Conservation (phyloP, 2,888 invertebrate species). For the Coecobrya sp. region DNA sequence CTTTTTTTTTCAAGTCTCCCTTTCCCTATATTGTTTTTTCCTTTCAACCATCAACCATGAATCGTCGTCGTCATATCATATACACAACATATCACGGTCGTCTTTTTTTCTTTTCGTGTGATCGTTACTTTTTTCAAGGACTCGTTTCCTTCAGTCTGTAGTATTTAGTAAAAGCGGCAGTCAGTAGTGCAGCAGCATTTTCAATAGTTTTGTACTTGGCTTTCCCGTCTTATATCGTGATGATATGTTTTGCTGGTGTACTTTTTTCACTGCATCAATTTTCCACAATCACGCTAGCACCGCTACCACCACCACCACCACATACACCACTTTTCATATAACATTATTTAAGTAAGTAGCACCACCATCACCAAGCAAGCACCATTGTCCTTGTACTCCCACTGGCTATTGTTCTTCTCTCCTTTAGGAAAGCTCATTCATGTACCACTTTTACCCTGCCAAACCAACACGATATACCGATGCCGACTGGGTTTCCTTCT, state of each 20-base stretch:
- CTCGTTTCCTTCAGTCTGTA: slow-evolving; percentile 60
- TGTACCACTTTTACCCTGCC: slow-evolving; percentile 35
- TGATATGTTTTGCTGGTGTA: slow-evolving; percentile 46
- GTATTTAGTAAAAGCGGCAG: slow-evolving; percentile 22
- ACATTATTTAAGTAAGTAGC: slow-evolving; percentile 52
- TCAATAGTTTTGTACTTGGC: background rate
- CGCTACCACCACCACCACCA: slow-evolving; percentile 21
- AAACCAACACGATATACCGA: slow-evolving; percentile 8
- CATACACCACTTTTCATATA: slow-evolving; percentile 66
- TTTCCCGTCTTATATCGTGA: slow-evolving; percentile 19
- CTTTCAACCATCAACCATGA: slow-evolving; percentile 65
- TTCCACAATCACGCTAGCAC: slow-evolving; percentile 81
- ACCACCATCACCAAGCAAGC: slow-evolving; percentile 47
- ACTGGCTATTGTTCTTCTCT: slow-evolving; percentile 66
- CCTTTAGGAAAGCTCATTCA: slow-evolving; percentile 29
- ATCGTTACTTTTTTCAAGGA: slow-evolving; percentile 81
- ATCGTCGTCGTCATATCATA: slow-evolving; percentile 65
- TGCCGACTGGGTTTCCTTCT: slow-evolving; percentile 32
- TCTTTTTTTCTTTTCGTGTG: slow-evolving; percentile 71
- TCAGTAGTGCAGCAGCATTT: background rate
- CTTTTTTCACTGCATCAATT: slow-evolving; percentile 80
- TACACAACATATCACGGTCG: slow-evolving; percentile 54
- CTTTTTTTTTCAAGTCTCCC: slow-evolving; percentile 51
- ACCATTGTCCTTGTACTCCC: slow-evolving; percentile 77
- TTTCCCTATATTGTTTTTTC: slow-evolving; percentile 44